Percentiles rank a stretch among this genome's conserved stretches.
Evolutionary conservation across 2,888 invertebrate species (phyloP).

Genomic region (Reticulitermes lucifugus): DNA sequence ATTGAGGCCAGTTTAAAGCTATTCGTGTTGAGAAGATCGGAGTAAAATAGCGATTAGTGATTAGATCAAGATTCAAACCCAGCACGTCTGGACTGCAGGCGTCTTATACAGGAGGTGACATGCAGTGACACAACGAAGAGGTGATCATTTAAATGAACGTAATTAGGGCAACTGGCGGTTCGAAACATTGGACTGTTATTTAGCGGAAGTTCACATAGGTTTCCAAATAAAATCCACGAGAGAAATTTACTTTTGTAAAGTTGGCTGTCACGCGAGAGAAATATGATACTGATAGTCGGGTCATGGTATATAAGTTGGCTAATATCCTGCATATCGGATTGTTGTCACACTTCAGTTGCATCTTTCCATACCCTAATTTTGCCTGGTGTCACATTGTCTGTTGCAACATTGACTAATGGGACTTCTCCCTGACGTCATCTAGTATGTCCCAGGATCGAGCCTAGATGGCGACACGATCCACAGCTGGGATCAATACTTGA

Average conservation of each 20-base stretch:
- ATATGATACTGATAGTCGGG: too few relatives aligned
- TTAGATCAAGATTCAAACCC: too few relatives aligned
- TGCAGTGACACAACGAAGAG: too few relatives aligned
- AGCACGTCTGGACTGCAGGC: too few relatives aligned
- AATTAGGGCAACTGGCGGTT: too few relatives aligned
- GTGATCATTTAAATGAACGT: too few relatives aligned
- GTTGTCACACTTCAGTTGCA: neutral
- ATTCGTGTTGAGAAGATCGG: too few relatives aligned
- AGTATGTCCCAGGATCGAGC: slow-evolving; percentile 29
- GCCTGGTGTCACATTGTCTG: neutral
- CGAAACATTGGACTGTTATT: neutral
- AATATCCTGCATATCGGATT: neutral
- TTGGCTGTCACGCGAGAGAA: neutral
- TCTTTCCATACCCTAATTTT: neutral
- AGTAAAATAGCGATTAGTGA: too few relatives aligned
- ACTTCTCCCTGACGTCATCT: slow-evolving; percentile 17
- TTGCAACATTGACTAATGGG: neutral
- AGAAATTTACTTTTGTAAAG: neutral
- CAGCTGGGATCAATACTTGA: neutral
- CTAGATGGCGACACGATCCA: slow-evolving; percentile 14
- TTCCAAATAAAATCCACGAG: neutral
- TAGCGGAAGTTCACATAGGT: neutral
- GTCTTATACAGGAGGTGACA: too few relatives aligned
- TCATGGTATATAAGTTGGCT: neutral
- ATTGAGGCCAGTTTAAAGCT: too few relatives aligned